phyloP scores from a whole-genome alignment of 1,140 invertebrate species.

The Cryptotermes secundus region DNA sequence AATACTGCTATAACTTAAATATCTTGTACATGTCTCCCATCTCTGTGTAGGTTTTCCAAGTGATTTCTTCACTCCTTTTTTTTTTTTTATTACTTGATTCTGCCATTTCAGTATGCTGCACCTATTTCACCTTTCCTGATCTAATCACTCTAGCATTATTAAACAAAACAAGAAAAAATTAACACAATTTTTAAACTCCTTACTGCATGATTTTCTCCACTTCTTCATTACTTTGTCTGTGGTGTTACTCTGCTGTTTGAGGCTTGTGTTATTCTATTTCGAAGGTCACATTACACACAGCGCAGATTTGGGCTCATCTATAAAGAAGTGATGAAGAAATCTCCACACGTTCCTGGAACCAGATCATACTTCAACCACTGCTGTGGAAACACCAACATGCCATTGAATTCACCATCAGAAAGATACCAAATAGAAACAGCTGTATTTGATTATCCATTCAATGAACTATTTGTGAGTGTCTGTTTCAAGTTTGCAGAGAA shows the following conservation, averaged over 20 bases:
- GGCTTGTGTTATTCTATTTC: slow-evolving; percentile 37
- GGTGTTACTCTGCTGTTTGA: slow-evolving; percentile 30
- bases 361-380: slow-evolving; percentile 69
- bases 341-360: slow-evolving; percentile 68
- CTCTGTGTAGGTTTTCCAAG: too few relatives aligned
- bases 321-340: slow-evolving; percentile 84
- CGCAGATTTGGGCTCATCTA: slow-evolving; percentile 89
- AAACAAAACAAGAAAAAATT: too few relatives aligned
- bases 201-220: too few relatives aligned
- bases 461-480: slow-evolving; percentile 75
- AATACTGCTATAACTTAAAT: too few relatives aligned
- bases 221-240: background rate
- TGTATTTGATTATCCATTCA: slow-evolving; percentile 91
- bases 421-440: slow-evolving; percentile 74
- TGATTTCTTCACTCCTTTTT: too few relatives aligned
- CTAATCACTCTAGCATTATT: too few relatives aligned
- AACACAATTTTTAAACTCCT: too few relatives aligned
- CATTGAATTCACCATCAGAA: slow-evolving; percentile 74
- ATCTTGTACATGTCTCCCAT: too few relatives aligned
- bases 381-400: slow-evolving; percentile 60
- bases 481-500: background rate
- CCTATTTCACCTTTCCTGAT: too few relatives aligned
- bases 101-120: too few relatives aligned
- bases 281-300: slow-evolving; percentile 81
- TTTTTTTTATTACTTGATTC: too few relatives aligned